A percentile compares a stretch with the other conserved stretches of the same genome.
Conservation (phyloP, 2,113 vertebrate species). For the Mellivora capensis region DNA sequence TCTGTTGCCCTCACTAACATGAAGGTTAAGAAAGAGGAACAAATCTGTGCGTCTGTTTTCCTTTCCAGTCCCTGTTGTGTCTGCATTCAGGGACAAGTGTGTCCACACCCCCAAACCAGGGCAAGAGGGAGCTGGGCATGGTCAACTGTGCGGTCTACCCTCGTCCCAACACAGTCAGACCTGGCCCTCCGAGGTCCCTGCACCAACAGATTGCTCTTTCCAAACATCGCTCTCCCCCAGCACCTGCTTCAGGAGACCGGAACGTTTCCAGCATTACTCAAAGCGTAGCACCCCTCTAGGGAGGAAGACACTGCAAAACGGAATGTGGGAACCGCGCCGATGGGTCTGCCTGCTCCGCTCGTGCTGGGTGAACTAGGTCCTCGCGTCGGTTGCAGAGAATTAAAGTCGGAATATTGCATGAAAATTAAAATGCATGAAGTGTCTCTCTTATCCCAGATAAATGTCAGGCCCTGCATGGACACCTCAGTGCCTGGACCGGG, state of each 20-base stretch:
- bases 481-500: not conserved
- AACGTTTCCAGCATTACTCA: slow-evolving; percentile 62
- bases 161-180: not conserved
- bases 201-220: slow-evolving; percentile 68
- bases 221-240: slow-evolving; percentile 72
- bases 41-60: rapidly evolving
- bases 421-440: slow-evolving; percentile 66
- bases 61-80: too few species aligned
- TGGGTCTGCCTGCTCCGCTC: slow-evolving; percentile 54
- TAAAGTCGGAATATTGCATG: slow-evolving; percentile 68
- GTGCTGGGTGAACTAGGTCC: slow-evolving; percentile 51
- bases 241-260: slow-evolving; percentile 73
- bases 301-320: slow-evolving; percentile 58
- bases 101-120: slow-evolving; percentile 69
- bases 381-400: slow-evolving; percentile 69
- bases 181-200: slow-evolving; percentile 73
- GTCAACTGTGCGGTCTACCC: slow-evolving; percentile 8
- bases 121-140: not conserved
- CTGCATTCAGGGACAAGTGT: rapidly evolving
- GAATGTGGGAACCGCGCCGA: slow-evolving; percentile 42
- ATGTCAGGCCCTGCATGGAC: not conserved
- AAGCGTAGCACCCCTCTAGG: slow-evolving; percentile 65
- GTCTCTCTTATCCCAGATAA: slow-evolving; percentile 65
- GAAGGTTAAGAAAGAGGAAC: rapidly evolving
- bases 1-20: rapidly evolving